Percentiles rank a stretch among this genome's conserved stretches.
phyloP scores from a whole-genome alignment of 2,113 vertebrate species.

The Leucopternis melanops region DNA sequence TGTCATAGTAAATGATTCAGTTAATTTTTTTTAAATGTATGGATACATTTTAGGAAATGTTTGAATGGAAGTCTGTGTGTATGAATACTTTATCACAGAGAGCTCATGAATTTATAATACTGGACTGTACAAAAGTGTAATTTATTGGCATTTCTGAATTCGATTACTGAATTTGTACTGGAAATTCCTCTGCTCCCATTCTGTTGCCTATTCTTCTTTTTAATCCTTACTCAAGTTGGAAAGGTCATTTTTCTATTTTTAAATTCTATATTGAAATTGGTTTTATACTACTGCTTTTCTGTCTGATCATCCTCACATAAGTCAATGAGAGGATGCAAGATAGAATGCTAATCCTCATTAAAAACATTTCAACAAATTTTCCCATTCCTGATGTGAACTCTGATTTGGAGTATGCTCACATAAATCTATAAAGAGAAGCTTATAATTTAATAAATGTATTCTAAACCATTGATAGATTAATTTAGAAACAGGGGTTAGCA shows the following conservation, averaged over 20 bases:
- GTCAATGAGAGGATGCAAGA: neutral
- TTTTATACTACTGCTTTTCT: neutral
- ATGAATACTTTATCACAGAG: neutral
- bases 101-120: neutral
- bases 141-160: neutral
- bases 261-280: neutral
- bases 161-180: neutral
- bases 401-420: neutral
- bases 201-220: neutral
- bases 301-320: neutral
- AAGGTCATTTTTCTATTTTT: neutral
- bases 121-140: neutral
- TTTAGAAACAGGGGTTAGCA: neutral
- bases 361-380: neutral
- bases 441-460: neutral
- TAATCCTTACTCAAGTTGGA: neutral
- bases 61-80: neutral
- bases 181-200: neutral
- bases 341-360: neutral
- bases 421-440: neutral
- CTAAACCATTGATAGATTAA: neutral
- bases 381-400: neutral
- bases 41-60: neutral
- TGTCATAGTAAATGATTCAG: neutral
- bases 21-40: neutral